A percentile compares a stretch with the other conserved stretches of the same genome.
phyloP scores from a whole-genome alignment of 1,140 invertebrate species.

The Cherax destructor region DNA sequence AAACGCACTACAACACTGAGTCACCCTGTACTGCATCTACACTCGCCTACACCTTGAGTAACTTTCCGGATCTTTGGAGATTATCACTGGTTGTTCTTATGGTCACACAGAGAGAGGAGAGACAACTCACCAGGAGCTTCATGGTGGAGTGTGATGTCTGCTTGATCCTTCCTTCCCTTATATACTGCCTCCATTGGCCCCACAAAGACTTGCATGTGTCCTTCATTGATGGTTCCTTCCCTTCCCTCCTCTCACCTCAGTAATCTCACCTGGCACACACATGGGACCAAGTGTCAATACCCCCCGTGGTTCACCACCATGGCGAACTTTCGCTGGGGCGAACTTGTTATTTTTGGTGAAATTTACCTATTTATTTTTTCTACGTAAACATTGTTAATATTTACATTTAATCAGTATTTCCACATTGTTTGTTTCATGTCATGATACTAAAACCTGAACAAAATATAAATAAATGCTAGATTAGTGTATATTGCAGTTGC shows the following conservation, averaged over 20 bases:
- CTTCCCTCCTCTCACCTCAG: neutral
- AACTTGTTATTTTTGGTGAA: too few species aligned
- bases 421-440: too few species aligned
- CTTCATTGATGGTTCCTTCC: neutral
- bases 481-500: too few species aligned
- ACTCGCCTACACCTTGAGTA: neutral
- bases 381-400: too few species aligned
- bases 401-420: too few species aligned
- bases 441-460: too few species aligned
- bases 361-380: too few species aligned
- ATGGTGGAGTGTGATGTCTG: slow-evolving; percentile 14
- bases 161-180: neutral
- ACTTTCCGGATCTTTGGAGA: neutral
- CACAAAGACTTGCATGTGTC: neutral
- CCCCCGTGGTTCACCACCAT: too few species aligned
- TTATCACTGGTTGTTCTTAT: neutral
- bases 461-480: too few species aligned
- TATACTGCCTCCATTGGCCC: slow-evolving; percentile 19
- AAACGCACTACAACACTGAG: too few species aligned
- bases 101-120: neutral
- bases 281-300: neutral
- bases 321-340: too few species aligned
- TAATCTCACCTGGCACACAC: neutral
- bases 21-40: neutral
- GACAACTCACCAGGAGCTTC: slow-evolving; percentile 30